Base-by-base conservation (phyloP, 2,888 invertebrate species). In the Norana najaformis region DNA sequence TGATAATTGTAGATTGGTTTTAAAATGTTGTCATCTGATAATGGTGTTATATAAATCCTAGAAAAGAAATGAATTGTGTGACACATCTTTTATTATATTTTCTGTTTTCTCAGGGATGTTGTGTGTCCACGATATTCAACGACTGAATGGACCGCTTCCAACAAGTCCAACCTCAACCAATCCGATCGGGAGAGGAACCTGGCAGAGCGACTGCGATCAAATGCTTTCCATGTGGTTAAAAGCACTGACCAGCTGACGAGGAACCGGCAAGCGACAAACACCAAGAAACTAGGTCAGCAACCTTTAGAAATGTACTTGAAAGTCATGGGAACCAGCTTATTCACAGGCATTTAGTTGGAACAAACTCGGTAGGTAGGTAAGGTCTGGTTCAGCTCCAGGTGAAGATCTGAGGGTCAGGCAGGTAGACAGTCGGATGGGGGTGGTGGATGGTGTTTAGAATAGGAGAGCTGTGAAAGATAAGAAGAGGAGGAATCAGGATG, bases 141-240 rank as follows among this genome's bases (percentile, higher is more conserved):
- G 90, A 96, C 97, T 92, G 98, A 98, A 95, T 98, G 98, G 98
- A 96, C 96, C 91, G 97, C 97, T 95, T 97, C 97, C 93, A 98
- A 97, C 94, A 95, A 94, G 93, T 95, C 94, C 94, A 96, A 97
- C 94, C 98, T 97, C 94, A 97, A 97, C 93, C 97, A 98, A 94
- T 97, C 98, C 0, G 98, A 98, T 94, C 97, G 97, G 35, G 97
- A 97, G 94, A 96, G 98, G 94, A 97, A 96, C 93, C 96, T 94
- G 89, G 95, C 94, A 20, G 94, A 94, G 92, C 91, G 94, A 47
- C 93, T 95, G 13, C 91, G 95, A 69, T 94, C 94, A 11, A 95
- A 95, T 90, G 94, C 94, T 39, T 94, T 94, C 93, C 92, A 94
- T 89, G 93, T 94, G 20, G 94, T 95, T 90, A 95, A 95, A 90